phyloP scores from a whole-genome alignment of 2,888 invertebrate genomes.

The Allophyes oxyacanthae region DNA sequence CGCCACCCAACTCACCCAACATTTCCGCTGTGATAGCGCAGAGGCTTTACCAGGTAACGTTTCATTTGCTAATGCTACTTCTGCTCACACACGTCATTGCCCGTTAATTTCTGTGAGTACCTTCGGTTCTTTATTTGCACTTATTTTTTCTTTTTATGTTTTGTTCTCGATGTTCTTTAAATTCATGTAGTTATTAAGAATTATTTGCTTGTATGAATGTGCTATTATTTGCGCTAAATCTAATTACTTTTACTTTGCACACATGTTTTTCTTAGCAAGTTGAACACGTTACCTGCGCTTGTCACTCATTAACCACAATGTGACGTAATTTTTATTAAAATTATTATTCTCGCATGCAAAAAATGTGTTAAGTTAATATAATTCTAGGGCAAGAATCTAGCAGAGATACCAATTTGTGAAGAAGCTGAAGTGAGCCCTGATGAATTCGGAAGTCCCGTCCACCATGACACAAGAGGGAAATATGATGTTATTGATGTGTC shows the following conservation, averaged over 20 bases:
- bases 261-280: constrained; percentile 38
- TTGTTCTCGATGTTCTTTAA: constrained; percentile 34
- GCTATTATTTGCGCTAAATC: constrained; percentile 29
- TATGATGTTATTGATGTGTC: constrained; percentile 88
- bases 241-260: constrained; percentile 48
- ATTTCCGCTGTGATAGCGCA: constrained; percentile 90
- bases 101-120: constrained; percentile 86
- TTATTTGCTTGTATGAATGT: constrained; percentile 37
- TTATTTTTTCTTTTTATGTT: constrained; percentile 55
- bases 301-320: constrained; percentile 51
- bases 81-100: constrained; percentile 76
- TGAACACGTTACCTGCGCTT: constrained; percentile 51
- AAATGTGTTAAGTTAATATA: constrained; percentile 23
- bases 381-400: constrained; percentile 88
- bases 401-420: constrained; percentile 91
- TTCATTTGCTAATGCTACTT: constrained; percentile 64
- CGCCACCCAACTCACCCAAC: constrained; percentile 94
- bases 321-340: constrained; percentile 13
- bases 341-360: constrained; percentile 16
- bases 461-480: constrained; percentile 79
- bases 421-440: constrained; percentile 90
- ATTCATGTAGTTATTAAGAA: constrained; percentile 5
- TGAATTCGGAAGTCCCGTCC: constrained; percentile 88
- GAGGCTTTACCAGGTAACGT: constrained; percentile 89
- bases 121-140: constrained; percentile 75